Base-by-base conservation (phyloP, 1,140 invertebrate species). In the Melipona quadrifasciata region DNA sequence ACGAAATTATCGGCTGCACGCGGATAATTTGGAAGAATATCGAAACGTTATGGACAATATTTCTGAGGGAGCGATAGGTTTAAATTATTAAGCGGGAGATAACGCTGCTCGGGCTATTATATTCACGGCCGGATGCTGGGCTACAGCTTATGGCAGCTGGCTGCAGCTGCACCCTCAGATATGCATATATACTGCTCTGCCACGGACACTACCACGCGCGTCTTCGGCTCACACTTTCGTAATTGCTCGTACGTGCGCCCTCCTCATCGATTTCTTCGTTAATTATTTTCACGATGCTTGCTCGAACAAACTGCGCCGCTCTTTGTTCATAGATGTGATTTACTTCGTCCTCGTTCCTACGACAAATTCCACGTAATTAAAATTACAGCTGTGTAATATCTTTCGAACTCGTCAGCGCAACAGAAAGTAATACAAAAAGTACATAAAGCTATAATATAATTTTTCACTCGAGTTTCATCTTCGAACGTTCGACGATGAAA, bases 161-260 rank as follows among this genome's bases (percentile, higher is more conserved):
- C 47, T 71, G 68, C 68, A 71, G 27, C 39, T 77, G 80, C 74
- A 75, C 55, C 31, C 21, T 17, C 55, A 55, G 58, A 86, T 86
- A 87, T 61, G 70, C 61, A 31, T 75, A 58, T 61, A 71, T 24
- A 47, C 39, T 47, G 39, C 39, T 47, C 39, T 47, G 6, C 27
- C 8, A 19, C 2, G 16, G n/a, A 67, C 16, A 68, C 64, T 21
- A 24, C 21, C n/a, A 27, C 55, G 31, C 17, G 39, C 27, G 24
- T 34, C 70, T 81, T 51, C 8, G 51, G n/a, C 19, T 72, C 72
- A 72, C 67, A n/a, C 12, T 47, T 71, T 58, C 79, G 79, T 80
- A 72, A 72, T 80, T 80, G 55, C 68, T 47, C 39, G 61, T 77
- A 39, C 12, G 61, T 31, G 61, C 19, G 3, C 2, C 10, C 0